These are phyloP conservation scores for Erpetoichthys calabaricus DNA, from an alignment of 2,797 vertebrate genomes.

Conservation along the genomic window DNA sequence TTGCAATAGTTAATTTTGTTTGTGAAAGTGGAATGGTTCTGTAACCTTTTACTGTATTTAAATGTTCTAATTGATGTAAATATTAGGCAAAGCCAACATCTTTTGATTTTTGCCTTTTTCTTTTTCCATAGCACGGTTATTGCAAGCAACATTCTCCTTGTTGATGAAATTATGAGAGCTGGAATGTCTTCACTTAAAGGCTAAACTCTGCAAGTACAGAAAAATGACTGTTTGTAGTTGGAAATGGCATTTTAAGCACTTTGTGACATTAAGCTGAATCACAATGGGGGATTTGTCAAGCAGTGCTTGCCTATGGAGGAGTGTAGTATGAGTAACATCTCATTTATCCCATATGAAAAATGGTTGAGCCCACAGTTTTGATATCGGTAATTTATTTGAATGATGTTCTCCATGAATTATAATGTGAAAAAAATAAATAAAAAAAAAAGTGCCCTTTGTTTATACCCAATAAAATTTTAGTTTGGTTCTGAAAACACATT, in stretches of 20 bases:
- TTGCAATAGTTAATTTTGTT: not conserved
- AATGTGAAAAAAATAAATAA: constrained; percentile 47
- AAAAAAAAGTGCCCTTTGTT: constrained; percentile 36
- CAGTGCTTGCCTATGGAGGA: constrained; percentile 1
- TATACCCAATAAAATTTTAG: constrained; percentile 56
- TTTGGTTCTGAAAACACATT: constrained; percentile 26
- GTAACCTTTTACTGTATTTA: not conserved
- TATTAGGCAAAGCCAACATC: too few relatives aligned
- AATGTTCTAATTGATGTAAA: not conserved
- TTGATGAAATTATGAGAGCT: constrained; percentile 95
- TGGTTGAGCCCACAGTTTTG: constrained; percentile 16
- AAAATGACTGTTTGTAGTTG: not conserved
- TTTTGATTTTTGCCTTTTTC: constrained; percentile 2
- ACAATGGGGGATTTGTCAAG: not conserved
- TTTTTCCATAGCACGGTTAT: constrained; percentile 72
- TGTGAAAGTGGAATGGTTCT: not conserved
- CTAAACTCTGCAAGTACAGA: constrained; percentile 36
- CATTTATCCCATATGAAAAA: constrained; percentile 17
- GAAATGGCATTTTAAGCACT: constrained; percentile 3
- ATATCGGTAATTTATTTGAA: too few relatives aligned
- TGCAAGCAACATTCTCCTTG: constrained; percentile 88
- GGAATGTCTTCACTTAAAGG: constrained; percentile 94
- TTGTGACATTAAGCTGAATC: constrained; percentile 15
- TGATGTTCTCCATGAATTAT: constrained; percentile 10
- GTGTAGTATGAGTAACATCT: constrained; percentile 25